A percentile compares a stretch with the other conserved stretches of the same genome.
These are phyloP conservation scores for Lasaia peninsularis DNA, from an alignment of 1,140 invertebrate genomes.

Conservation along the genomic window DNA sequence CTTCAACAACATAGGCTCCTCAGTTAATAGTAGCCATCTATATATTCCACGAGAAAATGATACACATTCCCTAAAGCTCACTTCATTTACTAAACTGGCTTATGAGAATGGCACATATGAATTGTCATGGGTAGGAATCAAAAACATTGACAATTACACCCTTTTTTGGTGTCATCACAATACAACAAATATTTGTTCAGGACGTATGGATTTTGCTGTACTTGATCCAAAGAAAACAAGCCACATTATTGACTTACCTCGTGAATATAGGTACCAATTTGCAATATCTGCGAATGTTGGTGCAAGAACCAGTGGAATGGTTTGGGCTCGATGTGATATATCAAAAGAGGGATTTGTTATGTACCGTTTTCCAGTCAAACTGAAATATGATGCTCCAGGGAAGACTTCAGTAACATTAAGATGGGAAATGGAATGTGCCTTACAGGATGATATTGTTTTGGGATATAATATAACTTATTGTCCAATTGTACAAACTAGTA, in stretches of 20 bases:
- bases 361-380: constrained; percentile 82
- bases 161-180: constrained; percentile 84
- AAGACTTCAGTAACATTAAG: constrained; percentile 80
- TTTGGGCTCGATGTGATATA: constrained; percentile 86
- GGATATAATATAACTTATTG: constrained; percentile 85
- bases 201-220: constrained; percentile 54
- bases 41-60: constrained; percentile 79
- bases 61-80: constrained; percentile 78
- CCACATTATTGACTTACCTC: constrained; percentile 57
- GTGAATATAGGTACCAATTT: constrained; percentile 74
- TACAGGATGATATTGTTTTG: constrained; percentile 81
- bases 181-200: constrained; percentile 52
- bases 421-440: constrained; percentile 85
- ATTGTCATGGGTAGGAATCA: constrained; percentile 82
- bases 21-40: constrained; percentile 76
- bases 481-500: constrained; percentile 77
- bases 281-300: constrained; percentile 85
- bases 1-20: constrained; percentile 79
- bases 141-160: constrained; percentile 79
- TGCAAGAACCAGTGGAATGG: constrained; percentile 83
- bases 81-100: constrained; percentile 81
- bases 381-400: constrained; percentile 75
- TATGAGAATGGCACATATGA: constrained; percentile 83
- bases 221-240: constrained; percentile 48
- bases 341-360: constrained; percentile 82